Evolutionary conservation across 2,113 vertebrate genomes (phyloP).

Genomic region (Pelecanus crispus): DNA sequence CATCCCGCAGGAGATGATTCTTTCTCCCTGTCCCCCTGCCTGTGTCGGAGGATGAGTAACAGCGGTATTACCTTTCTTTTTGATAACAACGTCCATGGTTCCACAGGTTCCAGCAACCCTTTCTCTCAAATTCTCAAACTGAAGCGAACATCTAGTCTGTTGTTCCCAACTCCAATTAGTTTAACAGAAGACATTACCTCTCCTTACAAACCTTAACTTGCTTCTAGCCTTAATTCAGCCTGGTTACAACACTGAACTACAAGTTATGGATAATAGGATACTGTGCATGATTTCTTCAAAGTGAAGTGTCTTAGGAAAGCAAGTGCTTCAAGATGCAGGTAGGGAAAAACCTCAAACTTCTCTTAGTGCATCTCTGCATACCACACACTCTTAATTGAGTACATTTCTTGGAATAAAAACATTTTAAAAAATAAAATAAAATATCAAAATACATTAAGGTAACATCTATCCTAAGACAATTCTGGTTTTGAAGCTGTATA

Average conservation of each 20-base stretch:
- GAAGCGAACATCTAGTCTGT: neutral
- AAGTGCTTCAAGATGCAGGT: neutral
- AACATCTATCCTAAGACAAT: neutral
- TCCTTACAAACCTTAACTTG: neutral
- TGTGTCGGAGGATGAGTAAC: neutral
- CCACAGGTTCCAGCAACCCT: neutral
- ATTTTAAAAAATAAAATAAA: neutral
- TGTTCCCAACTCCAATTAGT: neutral
- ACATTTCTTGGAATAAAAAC: neutral
- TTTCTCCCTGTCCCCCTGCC: neutral
- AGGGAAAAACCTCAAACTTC: neutral
- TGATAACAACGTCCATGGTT: neutral
- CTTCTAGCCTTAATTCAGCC: neutral
- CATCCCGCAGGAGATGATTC: neutral
- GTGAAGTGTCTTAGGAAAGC: neutral
- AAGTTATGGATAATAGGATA: neutral
- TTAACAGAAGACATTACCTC: neutral
- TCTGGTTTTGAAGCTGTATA: neutral
- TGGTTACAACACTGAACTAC: neutral
- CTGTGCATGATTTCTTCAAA: neutral
- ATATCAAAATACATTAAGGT: neutral
- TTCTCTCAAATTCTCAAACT: neutral
- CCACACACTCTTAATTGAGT: neutral
- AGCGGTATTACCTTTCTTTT: neutral
- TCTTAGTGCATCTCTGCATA: neutral